These are phyloP conservation scores for Telmatochromis brachygnathus DNA, from an alignment of 2,113 vertebrate species.

Conservation along the genomic window DNA sequence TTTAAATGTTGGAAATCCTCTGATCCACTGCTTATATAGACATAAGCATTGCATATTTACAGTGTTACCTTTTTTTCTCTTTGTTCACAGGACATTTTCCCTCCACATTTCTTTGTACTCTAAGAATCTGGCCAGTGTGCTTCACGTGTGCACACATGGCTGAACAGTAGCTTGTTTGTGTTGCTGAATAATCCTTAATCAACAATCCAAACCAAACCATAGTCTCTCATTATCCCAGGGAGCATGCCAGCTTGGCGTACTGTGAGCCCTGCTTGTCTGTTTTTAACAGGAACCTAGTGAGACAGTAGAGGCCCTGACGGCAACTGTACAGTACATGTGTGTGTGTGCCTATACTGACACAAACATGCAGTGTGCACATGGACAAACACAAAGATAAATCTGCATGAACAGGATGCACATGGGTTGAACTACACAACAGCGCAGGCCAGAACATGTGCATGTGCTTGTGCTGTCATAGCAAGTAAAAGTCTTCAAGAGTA, in stretches of 20 bases:
- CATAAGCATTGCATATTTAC: not conserved
- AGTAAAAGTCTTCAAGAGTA: not conserved
- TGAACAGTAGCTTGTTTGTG: conserved; percentile 71
- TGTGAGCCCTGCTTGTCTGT: conserved; percentile 26
- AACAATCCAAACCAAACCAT: conserved; percentile 60
- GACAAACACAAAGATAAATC: not conserved
- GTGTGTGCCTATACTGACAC: not conserved
- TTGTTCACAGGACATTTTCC: not conserved
- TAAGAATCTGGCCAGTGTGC: not conserved
- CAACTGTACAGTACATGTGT: not conserved
- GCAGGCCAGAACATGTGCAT: not conserved
- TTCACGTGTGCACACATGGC: conserved; percentile 23
- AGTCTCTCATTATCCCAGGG: conserved; percentile 53
- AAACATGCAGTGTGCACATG: not conserved
- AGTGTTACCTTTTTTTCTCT: not conserved
- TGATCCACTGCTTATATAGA: conserved; percentile 13
- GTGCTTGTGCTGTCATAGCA: not conserved
- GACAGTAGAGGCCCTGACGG: conserved; percentile 2
- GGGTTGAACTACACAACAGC: not conserved
- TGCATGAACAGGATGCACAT: not conserved
- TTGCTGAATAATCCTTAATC: conserved; percentile 68
- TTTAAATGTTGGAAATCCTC: not conserved
- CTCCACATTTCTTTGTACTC: not conserved
- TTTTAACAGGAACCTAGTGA: conserved; percentile 40
- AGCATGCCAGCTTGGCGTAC: conserved; percentile 52